Evolutionary conservation across 2,888 invertebrate species (phyloP).

Genomic region (Tipula vernalis): DNA sequence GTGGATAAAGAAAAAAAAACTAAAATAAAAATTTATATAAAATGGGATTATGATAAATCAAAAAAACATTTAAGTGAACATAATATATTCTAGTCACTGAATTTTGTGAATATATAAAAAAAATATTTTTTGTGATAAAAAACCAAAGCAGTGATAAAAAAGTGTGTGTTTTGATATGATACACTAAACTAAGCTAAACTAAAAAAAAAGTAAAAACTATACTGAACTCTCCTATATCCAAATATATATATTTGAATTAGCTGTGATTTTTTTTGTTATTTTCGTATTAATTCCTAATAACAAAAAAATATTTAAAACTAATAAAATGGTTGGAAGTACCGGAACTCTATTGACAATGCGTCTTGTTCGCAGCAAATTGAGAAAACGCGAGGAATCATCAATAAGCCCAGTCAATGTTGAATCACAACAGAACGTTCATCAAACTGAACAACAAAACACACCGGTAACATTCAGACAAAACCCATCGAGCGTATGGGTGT

Average conservation of each 20-base stretch:
- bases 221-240: neutral
- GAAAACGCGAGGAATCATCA: conserved; percentile 70
- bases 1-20: neutral
- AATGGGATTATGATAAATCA: neutral
- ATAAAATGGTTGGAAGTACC: conserved; percentile 66
- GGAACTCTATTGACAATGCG: conserved; percentile 79
- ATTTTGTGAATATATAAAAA: neutral
- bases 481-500: conserved; percentile 59
- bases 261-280: neutral
- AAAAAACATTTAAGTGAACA: neutral
- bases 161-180: neutral
- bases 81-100: neutral
- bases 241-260: neutral
- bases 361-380: conserved; percentile 82
- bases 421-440: conserved; percentile 42
- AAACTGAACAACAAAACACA: conserved; percentile 26
- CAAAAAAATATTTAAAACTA: neutral
- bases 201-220: neutral
- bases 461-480: conserved; percentile 52
- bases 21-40: neutral
- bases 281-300: neutral
- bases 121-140: conserved; percentile 6
- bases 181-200: neutral
- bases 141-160: conserved; percentile 6
- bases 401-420: conserved; percentile 53